Evolutionary conservation across 2,888 invertebrate genomes (phyloP).

Genomic region (Cheilosia soror): DNA sequence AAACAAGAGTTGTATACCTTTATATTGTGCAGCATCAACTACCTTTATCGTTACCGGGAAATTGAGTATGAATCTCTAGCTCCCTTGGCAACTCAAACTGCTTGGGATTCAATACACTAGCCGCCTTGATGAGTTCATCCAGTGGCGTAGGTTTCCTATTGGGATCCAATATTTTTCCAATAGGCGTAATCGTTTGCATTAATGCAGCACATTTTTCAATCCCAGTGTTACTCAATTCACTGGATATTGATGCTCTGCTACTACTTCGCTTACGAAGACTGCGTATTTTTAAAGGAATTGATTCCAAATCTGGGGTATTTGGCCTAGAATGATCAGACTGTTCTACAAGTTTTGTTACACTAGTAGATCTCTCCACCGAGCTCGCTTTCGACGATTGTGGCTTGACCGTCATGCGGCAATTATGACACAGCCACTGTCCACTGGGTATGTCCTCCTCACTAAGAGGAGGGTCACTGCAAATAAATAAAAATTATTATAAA

Average conservation of each 20-base stretch:
- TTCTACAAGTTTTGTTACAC: constrained; percentile 75
- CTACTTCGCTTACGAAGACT: constrained; percentile 82
- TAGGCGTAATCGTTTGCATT: constrained; percentile 80
- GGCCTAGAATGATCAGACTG: constrained; percentile 82
- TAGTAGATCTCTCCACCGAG: constrained; percentile 83
- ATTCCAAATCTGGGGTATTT: constrained; percentile 81
- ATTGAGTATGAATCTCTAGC: constrained; percentile 89
- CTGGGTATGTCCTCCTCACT: constrained; percentile 94
- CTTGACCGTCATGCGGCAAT: constrained; percentile 86
- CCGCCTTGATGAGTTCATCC: constrained; percentile 92
- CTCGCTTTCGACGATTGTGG: constrained; percentile 84
- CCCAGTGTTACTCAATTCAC: constrained; percentile 79
- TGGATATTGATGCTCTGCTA: constrained; percentile 79
- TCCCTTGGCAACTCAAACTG: constrained; percentile 95
- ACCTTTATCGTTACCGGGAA: constrained; percentile 93
- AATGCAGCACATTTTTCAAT: constrained; percentile 79
- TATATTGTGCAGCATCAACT: constrained; percentile 62
- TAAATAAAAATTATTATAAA: background rate
- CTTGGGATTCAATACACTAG: constrained; percentile 93
- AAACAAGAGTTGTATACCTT: background rate
- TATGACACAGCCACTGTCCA: constrained; percentile 96
- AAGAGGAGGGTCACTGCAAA: constrained; percentile 94
- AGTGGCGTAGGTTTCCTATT: constrained; percentile 86
- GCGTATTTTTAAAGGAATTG: constrained; percentile 83
- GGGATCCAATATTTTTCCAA: constrained; percentile 81